Percentiles rank a stretch among this genome's conserved stretches.
phyloP scores from a whole-genome alignment of 2,888 invertebrate species.

The Asteroscopus sphinx region DNA sequence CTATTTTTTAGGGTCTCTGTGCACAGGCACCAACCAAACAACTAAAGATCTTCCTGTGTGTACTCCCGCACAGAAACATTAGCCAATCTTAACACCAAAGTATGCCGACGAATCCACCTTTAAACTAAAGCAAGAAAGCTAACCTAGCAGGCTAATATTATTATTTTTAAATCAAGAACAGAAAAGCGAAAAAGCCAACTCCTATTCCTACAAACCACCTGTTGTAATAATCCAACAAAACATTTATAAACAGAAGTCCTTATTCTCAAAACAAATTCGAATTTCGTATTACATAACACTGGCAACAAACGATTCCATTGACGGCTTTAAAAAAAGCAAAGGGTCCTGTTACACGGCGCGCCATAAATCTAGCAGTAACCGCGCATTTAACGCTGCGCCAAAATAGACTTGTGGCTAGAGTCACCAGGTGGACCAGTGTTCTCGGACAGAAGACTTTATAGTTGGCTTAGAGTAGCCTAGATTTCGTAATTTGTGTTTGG shows the following conservation, averaged over 20 bases:
- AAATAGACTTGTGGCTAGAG: slow-evolving; percentile 52
- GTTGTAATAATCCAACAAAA: slow-evolving; percentile 29
- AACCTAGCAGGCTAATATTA: too few species aligned
- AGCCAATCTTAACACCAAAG: too few species aligned
- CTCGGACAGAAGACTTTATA: slow-evolving; percentile 22
- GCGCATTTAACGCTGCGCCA: slow-evolving; percentile 57
- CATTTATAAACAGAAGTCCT: slow-evolving; percentile 28
- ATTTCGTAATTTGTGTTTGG: slow-evolving; percentile 7
- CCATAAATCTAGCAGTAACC: slow-evolving; percentile 74
- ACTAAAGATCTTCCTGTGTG: too few species aligned
- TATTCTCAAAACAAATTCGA: slow-evolving; percentile 43
- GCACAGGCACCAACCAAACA: too few species aligned
- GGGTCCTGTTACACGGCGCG: slow-evolving; percentile 68
- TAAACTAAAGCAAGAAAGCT: too few species aligned
- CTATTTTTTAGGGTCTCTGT: too few species aligned
- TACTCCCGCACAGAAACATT: too few species aligned
- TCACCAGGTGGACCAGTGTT: slow-evolving; percentile 34
- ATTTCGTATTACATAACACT: slow-evolving; percentile 45
- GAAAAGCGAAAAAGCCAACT: not conserved
- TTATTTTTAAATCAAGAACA: too few species aligned
- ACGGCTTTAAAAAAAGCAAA: slow-evolving; percentile 63
- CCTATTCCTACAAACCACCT: slow-evolving; percentile 35
- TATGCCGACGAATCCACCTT: too few species aligned
- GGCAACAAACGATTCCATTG: slow-evolving; percentile 61
- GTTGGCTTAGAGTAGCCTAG: slow-evolving; percentile 15